Base-by-base conservation (phyloP, 2,888 invertebrate genomes). In the Acleris sparsana region DNA sequence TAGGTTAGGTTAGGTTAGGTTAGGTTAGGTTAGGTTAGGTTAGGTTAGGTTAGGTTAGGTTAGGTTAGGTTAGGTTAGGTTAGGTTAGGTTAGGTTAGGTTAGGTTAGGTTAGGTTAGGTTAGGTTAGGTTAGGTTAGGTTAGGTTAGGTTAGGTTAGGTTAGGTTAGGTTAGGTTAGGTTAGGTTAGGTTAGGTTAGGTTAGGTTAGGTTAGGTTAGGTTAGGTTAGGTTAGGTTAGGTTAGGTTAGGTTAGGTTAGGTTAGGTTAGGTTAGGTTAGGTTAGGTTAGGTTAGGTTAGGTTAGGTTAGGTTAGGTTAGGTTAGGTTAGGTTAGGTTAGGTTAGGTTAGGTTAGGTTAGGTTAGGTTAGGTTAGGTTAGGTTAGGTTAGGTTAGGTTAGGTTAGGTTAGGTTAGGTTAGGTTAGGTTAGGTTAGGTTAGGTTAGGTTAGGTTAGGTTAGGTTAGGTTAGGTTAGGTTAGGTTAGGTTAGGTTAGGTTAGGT, bases 1-100 rank as follows among this genome's bases (percentile, higher is more conserved):
- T 49, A 49, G 49, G 49, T 49, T 49, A 49, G 49, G 49, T 49
- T 49, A 49, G 49, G 49, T 49, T 49, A 49, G 49, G 49, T 49
- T 49, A 49, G 49, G 49, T 49, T 49, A 49, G 49, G 49, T 49
- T 49, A 49, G 49, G 49, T 49, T 49, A 49, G 49, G 49, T 49
- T 49, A 49, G 49, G 49, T 49, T 49, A 49, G 49, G 49, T 49
- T 49, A 49, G 49, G 49, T 49, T 49, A 49, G 49, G 49, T 49
- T 49, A 49, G 49, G 49, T 49, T 49, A 49, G 49, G 49, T 49
- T 49, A 49, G 49, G 49, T 49, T 49, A 49, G 49, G 49, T 49
- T 49, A 49, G 49, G 49, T 49, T 49, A 49, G 49, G 49, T 49
- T 49, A 49, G 49, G 49, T 49, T 49, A 49, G 49, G 49, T 49